Conservation (phyloP, 1,140 invertebrate species). For the Polyergus mexicanus region DNA sequence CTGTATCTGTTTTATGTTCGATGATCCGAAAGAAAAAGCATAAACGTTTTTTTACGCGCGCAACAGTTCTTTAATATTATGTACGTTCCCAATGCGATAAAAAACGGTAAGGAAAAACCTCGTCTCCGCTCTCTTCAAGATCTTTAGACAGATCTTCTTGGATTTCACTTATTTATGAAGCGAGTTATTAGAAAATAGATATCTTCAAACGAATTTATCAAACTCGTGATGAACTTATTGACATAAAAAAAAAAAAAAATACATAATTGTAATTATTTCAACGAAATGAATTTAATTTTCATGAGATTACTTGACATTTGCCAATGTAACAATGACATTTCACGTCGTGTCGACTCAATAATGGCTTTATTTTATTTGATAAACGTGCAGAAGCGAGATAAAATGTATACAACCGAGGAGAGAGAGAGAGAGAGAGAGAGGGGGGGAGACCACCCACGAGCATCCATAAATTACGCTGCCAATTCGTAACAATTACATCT, state of each 20-base stretch:
- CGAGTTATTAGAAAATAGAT: no score
- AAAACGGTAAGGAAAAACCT: conserved; percentile 15
- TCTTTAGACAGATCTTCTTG: background rate
- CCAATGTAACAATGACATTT: conserved; percentile 26
- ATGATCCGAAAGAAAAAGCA: conserved; percentile 16
- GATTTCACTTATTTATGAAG: background rate
- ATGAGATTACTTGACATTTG: background rate
- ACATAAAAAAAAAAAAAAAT: background rate
- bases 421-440: conserved; percentile 43
- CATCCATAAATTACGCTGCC: conserved; percentile 70
- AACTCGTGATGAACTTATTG: background rate
- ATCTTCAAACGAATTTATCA: background rate
- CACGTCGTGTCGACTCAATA: background rate
- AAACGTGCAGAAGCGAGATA: conserved; percentile 36
- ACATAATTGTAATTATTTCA: background rate
- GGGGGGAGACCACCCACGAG: conserved; percentile 66
- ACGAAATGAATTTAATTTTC: background rate
- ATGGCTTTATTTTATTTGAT: conserved; percentile 52
- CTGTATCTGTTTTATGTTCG: conserved; percentile 1
- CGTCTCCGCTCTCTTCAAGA: background rate
- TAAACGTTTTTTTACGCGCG: conserved; percentile 32
- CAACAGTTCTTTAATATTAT: conserved; percentile 31
- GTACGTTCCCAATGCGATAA: background rate
- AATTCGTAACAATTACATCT: conserved; percentile 77
- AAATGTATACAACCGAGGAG: background rate